Evolutionary conservation across 1,140 invertebrate species (phyloP).

Genomic region (Zaprionus ghesquierei): DNA sequence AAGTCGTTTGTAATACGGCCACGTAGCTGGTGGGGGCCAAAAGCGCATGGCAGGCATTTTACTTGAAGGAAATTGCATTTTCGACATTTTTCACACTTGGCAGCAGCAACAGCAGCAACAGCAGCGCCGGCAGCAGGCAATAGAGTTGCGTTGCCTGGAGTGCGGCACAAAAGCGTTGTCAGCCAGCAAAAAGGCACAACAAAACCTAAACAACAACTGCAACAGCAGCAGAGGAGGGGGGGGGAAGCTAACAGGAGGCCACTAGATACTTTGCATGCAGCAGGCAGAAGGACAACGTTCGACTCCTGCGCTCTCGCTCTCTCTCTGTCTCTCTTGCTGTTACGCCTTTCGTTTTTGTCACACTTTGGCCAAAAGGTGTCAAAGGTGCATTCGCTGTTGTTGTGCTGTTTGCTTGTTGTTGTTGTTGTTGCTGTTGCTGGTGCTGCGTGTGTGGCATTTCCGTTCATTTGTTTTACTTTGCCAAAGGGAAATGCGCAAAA

Average conservation of each 20-base stretch:
- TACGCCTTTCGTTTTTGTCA: constrained; percentile 57
- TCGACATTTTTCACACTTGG: constrained; percentile 80
- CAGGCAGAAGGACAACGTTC: constrained; percentile 26
- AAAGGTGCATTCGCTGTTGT: constrained; percentile 65
- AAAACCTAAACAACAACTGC: constrained; percentile 62
- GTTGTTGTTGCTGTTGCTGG: constrained; percentile 42
- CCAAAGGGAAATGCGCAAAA: constrained; percentile 68
- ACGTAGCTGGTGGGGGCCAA: constrained; percentile 61
- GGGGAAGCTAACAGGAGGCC: not conserved
- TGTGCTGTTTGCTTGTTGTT: constrained; percentile 17
- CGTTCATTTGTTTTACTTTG: constrained; percentile 81
- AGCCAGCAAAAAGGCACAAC: constrained; percentile 66
- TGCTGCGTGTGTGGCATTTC: constrained; percentile 77
- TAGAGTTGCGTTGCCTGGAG: constrained; percentile 36
- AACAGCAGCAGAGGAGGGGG: not conserved
- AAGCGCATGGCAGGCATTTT: constrained; percentile 81
- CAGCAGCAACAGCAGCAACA: constrained; percentile 38
- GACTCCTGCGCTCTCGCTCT: constrained; percentile 8
- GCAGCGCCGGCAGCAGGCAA: constrained; percentile 19
- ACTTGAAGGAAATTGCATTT: constrained; percentile 81
- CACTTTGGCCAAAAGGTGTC: constrained; percentile 75
- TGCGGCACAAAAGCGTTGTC: constrained; percentile 38
- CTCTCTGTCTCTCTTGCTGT: not conserved
- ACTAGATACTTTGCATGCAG: constrained; percentile 77
- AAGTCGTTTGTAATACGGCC: constrained; percentile 76